A percentile compares a stretch with the other conserved stretches of the same genome.
phyloP scores from a whole-genome alignment of 2,888 invertebrate genomes.

The Bruchidius siliquastri region DNA sequence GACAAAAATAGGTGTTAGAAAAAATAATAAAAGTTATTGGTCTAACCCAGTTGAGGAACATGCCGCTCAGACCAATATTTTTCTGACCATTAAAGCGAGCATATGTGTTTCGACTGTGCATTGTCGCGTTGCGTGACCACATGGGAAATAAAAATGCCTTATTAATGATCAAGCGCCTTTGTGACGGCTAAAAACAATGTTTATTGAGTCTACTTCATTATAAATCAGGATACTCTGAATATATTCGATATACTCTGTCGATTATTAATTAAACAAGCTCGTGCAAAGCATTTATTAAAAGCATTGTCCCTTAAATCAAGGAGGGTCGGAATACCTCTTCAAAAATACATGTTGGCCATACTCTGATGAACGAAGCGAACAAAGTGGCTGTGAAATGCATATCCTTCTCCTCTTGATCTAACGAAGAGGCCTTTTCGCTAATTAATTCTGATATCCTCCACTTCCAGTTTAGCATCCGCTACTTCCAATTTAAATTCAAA shows the following conservation, averaged over 20 bases:
- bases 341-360: not conserved
- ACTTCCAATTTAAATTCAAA: conserved; percentile 19
- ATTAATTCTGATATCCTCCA: not conserved
- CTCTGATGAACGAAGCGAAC: not conserved
- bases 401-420: not conserved
- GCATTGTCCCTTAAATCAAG: not conserved
- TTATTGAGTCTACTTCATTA: too few species aligned
- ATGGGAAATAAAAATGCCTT: too few species aligned
- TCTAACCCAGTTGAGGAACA: too few species aligned
- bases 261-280: not conserved
- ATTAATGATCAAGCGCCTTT: too few species aligned
- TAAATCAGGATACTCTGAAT: too few species aligned
- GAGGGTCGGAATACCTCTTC: not conserved
- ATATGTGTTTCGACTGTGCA: too few species aligned
- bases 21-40: too few species aligned
- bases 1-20: too few species aligned
- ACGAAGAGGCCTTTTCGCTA: not conserved
- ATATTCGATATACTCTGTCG: not conserved
- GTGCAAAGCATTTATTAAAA: not conserved
- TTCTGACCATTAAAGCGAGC: too few species aligned
- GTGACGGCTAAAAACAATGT: too few species aligned
- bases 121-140: too few species aligned
- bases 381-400: not conserved
- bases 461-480: not conserved
- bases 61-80: too few species aligned